Evolutionary conservation across 2,888 invertebrate species (phyloP).

Genomic region (Clanis bilineata): DNA sequence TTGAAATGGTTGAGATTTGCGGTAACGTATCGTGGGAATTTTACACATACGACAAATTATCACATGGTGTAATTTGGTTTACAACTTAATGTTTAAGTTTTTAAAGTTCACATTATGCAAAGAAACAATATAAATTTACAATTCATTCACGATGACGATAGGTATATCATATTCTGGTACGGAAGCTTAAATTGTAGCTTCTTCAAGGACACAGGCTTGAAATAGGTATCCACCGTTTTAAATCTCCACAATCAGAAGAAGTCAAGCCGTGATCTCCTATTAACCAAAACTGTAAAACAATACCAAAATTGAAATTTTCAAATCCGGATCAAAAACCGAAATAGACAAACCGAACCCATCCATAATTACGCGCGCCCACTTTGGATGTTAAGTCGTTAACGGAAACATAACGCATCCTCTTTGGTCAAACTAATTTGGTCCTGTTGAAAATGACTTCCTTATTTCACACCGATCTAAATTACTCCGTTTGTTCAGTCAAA

Average conservation of each 20-base stretch:
- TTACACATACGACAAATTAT: neutral
- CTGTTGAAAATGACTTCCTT: constrained; percentile 62
- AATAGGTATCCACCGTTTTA: neutral
- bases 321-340: constrained; percentile 12
- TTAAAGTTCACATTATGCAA: too few relatives aligned
- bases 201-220: too few relatives aligned
- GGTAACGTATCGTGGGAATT: constrained; percentile 21
- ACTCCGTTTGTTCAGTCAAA: constrained; percentile 23
- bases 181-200: too few relatives aligned
- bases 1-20: constrained; percentile 12
- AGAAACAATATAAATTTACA: too few relatives aligned
- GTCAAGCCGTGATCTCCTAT: neutral
- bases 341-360: constrained; percentile 16
- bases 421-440: constrained; percentile 56
- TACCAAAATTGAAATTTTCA: constrained; percentile 13
- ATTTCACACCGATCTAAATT: constrained; percentile 33
- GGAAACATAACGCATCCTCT: constrained; percentile 61
- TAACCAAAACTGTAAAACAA: neutral
- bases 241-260: too few relatives aligned
- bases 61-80: too few relatives aligned
- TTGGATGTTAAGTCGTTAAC: constrained; percentile 46
- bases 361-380: constrained; percentile 41
- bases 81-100: too few relatives aligned
- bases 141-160: too few relatives aligned
- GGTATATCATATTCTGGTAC: too few relatives aligned